Conservation (phyloP, 2,797 vertebrate species). For the Chromis chromis region DNA sequence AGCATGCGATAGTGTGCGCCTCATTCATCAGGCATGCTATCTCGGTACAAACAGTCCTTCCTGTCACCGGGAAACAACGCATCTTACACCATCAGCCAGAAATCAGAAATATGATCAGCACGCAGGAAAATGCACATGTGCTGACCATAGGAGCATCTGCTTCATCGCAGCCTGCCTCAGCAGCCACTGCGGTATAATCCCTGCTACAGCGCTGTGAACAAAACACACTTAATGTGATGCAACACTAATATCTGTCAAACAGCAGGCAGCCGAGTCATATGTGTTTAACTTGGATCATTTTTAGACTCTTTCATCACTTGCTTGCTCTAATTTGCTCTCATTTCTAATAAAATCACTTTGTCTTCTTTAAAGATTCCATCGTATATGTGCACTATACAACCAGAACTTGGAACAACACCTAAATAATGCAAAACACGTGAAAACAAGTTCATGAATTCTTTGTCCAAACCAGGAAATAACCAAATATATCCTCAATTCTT, state of each 20-base stretch:
- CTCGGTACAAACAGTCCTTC: conserved; percentile 42
- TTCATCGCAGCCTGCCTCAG: conserved; percentile 14
- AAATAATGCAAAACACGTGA: neutral
- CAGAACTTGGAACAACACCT: neutral
- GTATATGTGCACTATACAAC: too few species aligned
- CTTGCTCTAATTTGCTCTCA: too few species aligned
- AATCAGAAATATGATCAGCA: conserved; percentile 10
- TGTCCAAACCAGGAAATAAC: neutral
- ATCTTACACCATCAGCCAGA: neutral
- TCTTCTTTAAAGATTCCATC: too few species aligned
- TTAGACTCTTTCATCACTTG: too few species aligned
- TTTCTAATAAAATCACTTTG: too few species aligned
- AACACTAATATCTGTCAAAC: conserved; percentile 54
- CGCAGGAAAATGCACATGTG: conserved; percentile 13
- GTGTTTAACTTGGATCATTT: neutral
- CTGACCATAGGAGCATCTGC: conserved; percentile 43
- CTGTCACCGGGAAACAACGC: conserved; percentile 5
- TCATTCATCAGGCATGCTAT: conserved; percentile 38
- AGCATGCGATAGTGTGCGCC: conserved; percentile 39
- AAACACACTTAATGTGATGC: conserved; percentile 43
- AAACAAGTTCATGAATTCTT: neutral
- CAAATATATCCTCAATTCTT: neutral
- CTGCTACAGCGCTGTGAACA: conserved; percentile 36
- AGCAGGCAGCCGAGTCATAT: conserved; percentile 18
- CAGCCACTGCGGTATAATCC: conserved; percentile 27